Evolutionary conservation across 2,113 vertebrate genomes (phyloP).

Genomic region (Brachypodius melanocephalos): DNA sequence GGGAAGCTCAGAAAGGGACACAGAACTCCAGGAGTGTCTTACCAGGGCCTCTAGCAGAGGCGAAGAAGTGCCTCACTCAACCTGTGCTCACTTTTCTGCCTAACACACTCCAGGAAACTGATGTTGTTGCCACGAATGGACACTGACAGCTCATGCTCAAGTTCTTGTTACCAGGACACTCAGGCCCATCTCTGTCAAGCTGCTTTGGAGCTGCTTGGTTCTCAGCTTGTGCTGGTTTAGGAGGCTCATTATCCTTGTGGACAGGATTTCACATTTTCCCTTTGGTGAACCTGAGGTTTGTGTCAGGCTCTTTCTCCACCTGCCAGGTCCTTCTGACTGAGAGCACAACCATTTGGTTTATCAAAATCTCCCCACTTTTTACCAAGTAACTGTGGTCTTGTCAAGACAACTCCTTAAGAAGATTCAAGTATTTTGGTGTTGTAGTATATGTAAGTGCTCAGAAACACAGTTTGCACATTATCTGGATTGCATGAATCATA

Average conservation of each 20-base stretch:
- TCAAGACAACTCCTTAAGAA: background rate
- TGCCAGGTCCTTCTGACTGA: background rate
- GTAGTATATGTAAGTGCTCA: background rate
- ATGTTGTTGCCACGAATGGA: background rate
- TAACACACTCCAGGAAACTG: background rate
- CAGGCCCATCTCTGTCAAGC: background rate
- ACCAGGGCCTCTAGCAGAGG: background rate
- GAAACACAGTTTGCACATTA: background rate
- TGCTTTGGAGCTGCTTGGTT: background rate
- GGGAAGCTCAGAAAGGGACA: background rate
- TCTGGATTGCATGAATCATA: background rate
- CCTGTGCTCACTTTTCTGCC: background rate
- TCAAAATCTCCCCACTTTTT: background rate
- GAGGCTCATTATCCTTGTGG: background rate
- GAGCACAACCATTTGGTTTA: rapidly evolving
- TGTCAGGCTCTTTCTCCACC: background rate
- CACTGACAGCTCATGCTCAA: background rate
- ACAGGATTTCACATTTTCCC: background rate
- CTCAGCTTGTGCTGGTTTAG: background rate
- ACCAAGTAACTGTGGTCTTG: background rate
- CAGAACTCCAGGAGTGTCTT: background rate
- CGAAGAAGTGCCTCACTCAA: background rate
- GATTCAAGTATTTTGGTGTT: background rate
- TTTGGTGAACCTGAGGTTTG: background rate
- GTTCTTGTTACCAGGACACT: background rate